Evolutionary conservation across 2,113 vertebrate genomes (phyloP), one percentile per base, ranked within the genome.

Genomic region (Mellivora capensis): DNA sequence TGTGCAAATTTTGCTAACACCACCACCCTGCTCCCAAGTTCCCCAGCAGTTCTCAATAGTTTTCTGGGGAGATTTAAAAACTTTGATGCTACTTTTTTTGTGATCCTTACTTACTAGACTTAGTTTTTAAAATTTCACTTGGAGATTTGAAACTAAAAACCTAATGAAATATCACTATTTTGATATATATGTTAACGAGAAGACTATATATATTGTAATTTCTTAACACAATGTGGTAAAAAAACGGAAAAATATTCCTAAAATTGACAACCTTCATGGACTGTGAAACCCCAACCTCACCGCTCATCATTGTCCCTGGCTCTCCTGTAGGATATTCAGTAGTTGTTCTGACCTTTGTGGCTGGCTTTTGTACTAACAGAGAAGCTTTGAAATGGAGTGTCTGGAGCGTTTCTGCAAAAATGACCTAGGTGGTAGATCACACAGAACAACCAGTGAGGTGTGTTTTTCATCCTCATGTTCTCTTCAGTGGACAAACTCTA

Each of bases 31-130:
- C 7, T 44, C 42, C 13, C 39, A 74, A 44, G 71, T 29, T 44
- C 39, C 39, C 13, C 13, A 44, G 80, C 21, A n/a, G 1, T 61
- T 61, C 52, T 81, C 52, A 69, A 61, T 49, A 49, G 20, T 86
- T 93, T 74, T 67, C 54, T 77, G 25, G 54, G 52, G 25, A 64
- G 14, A 31, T 90, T 87, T 61, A 87, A 69, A 59, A 80, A 79
- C 17, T 69, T 82, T 4, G 8, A 11, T n/a, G 61, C 34, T 71
- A 34, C 10, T 57, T 84, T 23, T 57, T 57, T 6, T 69, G 8
- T 9, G 29, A 18, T 34, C 14, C 8, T 95, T 52, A 37, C 61
- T 42, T 86, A 59, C 39, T 79, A 62, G 57, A 83, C 64, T 10
- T 49, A 87, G 12, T 5, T 72, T 83, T 80, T 29, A 54, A 74